Evolutionary conservation across 2,888 invertebrate genomes (phyloP).

Genomic region (Mimumesa dahlbomi): DNA sequence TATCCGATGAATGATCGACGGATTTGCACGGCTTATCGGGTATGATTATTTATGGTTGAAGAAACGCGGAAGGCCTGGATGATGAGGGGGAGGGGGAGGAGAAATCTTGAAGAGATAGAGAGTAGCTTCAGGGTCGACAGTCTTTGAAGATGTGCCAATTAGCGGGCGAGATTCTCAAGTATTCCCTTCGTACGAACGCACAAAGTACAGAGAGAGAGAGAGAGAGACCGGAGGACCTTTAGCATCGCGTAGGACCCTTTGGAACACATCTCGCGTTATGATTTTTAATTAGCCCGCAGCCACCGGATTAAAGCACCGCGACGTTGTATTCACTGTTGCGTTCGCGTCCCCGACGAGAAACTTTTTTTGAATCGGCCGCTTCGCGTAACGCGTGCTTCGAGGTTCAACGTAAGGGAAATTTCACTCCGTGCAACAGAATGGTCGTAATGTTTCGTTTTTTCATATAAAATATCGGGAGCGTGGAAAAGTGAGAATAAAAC

Average conservation of each 20-base stretch:
- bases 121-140: slow-evolving; percentile 29
- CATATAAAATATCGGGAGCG: too few species aligned
- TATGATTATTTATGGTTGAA: neutral
- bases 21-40: neutral
- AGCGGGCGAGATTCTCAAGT: slow-evolving; percentile 43
- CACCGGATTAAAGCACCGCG: slow-evolving; percentile 38
- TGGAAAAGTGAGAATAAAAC: too few species aligned
- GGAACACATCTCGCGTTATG: slow-evolving; percentile 32
- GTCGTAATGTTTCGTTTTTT: too few species aligned
- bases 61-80: neutral
- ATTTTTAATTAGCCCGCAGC: slow-evolving; percentile 53
- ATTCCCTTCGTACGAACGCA: slow-evolving; percentile 13
- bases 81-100: neutral
- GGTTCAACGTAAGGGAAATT: too few species aligned
- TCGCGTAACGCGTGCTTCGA: too few species aligned
- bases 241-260: slow-evolving; percentile 27
- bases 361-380: too few species aligned
- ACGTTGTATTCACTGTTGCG: slow-evolving; percentile 26
- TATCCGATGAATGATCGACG: too few species aligned
- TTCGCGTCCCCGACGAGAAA: too few species aligned
- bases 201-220: slow-evolving; percentile 21
- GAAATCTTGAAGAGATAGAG: neutral
- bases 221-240: slow-evolving; percentile 34
- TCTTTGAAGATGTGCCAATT: slow-evolving; percentile 62
- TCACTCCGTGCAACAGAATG: too few species aligned